These are phyloP conservation scores for Carpatolechia fugitivella DNA, from an alignment of 2,888 invertebrate genomes.

Conservation along the genomic window DNA sequence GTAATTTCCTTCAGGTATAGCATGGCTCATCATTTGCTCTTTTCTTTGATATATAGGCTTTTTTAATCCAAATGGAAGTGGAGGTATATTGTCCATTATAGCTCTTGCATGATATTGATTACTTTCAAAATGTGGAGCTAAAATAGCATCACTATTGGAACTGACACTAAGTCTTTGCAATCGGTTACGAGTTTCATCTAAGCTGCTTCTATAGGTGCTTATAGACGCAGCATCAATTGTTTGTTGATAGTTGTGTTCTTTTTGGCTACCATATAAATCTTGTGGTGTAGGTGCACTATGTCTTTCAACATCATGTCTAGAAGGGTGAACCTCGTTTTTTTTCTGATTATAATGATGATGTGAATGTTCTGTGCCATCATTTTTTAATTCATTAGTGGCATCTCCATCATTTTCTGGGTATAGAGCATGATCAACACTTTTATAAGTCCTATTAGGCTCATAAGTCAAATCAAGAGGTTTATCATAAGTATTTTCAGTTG, in stretches of 20 bases:
- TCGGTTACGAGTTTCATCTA: conserved; percentile 56
- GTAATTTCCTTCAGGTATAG: conserved; percentile 57
- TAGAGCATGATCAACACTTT: conserved; percentile 74
- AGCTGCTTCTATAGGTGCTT: conserved; percentile 52
- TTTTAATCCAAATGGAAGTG: conserved; percentile 32
- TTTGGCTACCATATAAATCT: conserved; percentile 50
- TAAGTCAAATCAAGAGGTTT: conserved; percentile 68
- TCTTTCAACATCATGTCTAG: conserved; percentile 58
- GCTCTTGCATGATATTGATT: conserved; percentile 48
- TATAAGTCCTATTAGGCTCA: conserved; percentile 72
- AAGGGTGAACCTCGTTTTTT: conserved; percentile 60
- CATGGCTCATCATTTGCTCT: conserved; percentile 54
- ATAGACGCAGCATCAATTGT: conserved; percentile 54
- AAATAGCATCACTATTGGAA: conserved; percentile 57
- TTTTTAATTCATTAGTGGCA: conserved; percentile 49
- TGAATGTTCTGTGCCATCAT: conserved; percentile 48
- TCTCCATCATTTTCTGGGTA: conserved; percentile 65
- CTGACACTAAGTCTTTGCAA: conserved; percentile 64
- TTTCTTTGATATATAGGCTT: conserved; percentile 58
- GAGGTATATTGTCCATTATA: conserved; percentile 48
- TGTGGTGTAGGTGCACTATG: conserved; percentile 43
- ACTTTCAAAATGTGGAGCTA: conserved; percentile 59
- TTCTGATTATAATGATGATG: conserved; percentile 50
- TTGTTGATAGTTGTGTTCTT: conserved; percentile 52
- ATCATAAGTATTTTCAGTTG: conserved; percentile 70